Percentiles rank a stretch among this genome's conserved stretches.
These are phyloP conservation scores for Sweltsa coloradensis DNA, from an alignment of 1,140 invertebrate species.

Conservation along the genomic window DNA sequence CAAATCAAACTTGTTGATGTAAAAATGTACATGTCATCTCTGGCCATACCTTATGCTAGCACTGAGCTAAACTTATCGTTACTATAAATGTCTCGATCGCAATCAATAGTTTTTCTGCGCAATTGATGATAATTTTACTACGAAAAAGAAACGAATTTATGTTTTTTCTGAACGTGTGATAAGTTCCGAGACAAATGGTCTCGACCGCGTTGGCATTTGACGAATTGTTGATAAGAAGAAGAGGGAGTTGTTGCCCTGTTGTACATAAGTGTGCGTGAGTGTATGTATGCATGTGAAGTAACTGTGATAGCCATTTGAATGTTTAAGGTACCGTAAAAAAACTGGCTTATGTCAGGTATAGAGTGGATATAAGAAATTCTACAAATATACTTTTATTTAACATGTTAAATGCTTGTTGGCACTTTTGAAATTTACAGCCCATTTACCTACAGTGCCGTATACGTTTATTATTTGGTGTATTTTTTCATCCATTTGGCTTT, in stretches of 20 bases:
- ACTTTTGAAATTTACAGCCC: slow-evolving; percentile 2
- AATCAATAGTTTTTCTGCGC: neutral
- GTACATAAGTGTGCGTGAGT: slow-evolving; percentile 1
- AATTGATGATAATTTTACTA: slow-evolving; percentile 4
- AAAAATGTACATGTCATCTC: too few species aligned
- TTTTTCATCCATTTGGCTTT: neutral
- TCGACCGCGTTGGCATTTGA: slow-evolving; percentile 2
- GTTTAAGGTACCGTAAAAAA: neutral
- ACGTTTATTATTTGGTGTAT: slow-evolving; percentile 1
- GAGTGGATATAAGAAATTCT: slow-evolving; percentile 1
- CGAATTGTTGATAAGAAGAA: neutral
- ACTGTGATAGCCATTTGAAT: slow-evolving; percentile 11
- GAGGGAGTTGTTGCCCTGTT: slow-evolving; percentile 3
- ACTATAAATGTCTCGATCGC: neutral
- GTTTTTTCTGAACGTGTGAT: neutral
- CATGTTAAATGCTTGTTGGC: slow-evolving; percentile 7
- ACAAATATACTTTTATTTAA: slow-evolving; percentile 1
- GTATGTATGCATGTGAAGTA: slow-evolving; percentile 7
- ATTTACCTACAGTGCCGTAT: neutral
- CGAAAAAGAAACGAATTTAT: neutral
- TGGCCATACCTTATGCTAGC: neutral
- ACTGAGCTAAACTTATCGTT: neutral
- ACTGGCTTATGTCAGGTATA: slow-evolving; percentile 11
- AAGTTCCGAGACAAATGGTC: neutral
- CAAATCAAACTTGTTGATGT: too few species aligned